These are phyloP conservation scores for Drosophila emarginata DNA, from an alignment of 2,888 invertebrate genomes.

Conservation along the genomic window DNA sequence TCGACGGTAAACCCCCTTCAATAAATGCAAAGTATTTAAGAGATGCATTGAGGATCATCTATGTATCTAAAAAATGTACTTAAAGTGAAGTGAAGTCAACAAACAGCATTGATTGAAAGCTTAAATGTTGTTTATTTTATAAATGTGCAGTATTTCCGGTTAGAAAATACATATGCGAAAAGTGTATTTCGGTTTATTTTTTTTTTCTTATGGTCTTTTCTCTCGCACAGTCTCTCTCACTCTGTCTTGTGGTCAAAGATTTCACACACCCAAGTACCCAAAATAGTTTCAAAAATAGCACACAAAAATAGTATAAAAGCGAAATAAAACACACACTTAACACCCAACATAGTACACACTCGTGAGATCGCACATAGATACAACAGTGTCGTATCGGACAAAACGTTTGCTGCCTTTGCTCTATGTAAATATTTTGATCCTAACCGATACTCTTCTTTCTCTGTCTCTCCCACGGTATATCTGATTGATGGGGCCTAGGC, in stretches of 20 bases:
- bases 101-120: background rate
- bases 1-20: constrained; percentile 51
- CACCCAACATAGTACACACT: background rate
- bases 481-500: constrained; percentile 10
- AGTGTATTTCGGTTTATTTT: background rate
- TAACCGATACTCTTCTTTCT: constrained; percentile 4
- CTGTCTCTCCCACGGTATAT: background rate
- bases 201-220: background rate
- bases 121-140: background rate
- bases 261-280: constrained; percentile 35
- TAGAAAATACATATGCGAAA: background rate
- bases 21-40: constrained; percentile 1
- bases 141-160: constrained; percentile 1
- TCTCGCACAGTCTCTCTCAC: background rate
- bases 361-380: background rate
- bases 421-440: constrained; percentile 39
- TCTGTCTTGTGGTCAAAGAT: constrained; percentile 27
- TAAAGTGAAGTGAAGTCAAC: background rate
- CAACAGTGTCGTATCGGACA: constrained; percentile 4
- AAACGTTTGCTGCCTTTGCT: constrained; percentile 24
- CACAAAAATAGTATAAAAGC: constrained; percentile 53
- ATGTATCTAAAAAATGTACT: background rate
- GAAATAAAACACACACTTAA: constrained; percentile 35
- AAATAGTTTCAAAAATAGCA: constrained; percentile 71
- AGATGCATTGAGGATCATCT: background rate